Conservation (phyloP, 2,113 vertebrate species). For the Spea multiplicata region DNA sequence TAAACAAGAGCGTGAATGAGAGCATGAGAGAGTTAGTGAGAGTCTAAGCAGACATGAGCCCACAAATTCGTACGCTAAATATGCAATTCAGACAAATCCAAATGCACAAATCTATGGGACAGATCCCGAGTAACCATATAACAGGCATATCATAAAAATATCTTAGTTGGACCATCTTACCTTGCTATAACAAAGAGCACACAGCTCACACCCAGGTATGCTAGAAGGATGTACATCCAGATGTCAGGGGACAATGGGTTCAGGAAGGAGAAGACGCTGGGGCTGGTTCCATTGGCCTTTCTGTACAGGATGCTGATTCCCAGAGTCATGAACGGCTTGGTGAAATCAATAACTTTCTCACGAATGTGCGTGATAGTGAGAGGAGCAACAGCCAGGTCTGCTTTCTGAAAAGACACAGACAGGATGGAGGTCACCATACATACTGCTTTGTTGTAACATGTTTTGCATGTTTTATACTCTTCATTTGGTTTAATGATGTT, state of each 20-base stretch:
- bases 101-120: too few relatives aligned
- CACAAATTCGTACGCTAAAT: too few relatives aligned
- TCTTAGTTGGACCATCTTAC: constrained; percentile 66
- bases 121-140: too few relatives aligned
- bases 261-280: constrained; percentile 97
- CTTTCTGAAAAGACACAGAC: constrained; percentile 71
- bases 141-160: not conserved
- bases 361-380: constrained; percentile 94
- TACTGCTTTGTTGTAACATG: not conserved
- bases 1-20: too few relatives aligned
- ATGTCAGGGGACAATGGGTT: constrained; percentile 96
- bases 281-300: constrained; percentile 91
- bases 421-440: not conserved
- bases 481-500: too few relatives aligned
- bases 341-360: constrained; percentile 95
- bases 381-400: constrained; percentile 91
- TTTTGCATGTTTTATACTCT: too few relatives aligned
- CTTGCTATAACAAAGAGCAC: constrained; percentile 98
- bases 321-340: constrained; percentile 94
- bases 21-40: too few relatives aligned
- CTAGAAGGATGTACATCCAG: constrained; percentile 97
- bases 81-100: too few relatives aligned
- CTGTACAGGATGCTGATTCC: constrained; percentile 98
- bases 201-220: constrained; percentile 96
- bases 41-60: too few relatives aligned